Conservation (phyloP, 92 coral and sea anemone species). For the Paramuricea clavata region DNA sequence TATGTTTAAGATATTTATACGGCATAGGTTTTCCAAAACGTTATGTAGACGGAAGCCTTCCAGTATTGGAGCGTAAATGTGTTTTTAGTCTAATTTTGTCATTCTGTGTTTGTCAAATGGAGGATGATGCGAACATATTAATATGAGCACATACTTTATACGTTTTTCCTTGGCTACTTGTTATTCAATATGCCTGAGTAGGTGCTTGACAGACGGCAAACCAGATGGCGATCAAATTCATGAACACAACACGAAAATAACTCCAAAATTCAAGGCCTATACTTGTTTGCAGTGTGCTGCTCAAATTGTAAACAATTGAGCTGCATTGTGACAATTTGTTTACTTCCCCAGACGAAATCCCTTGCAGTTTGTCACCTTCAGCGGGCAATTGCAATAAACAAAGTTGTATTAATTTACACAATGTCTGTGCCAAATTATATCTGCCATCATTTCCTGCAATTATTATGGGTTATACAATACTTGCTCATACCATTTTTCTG, state of each 20-base stretch:
- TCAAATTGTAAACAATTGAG: not conserved
- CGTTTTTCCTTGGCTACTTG: not conserved
- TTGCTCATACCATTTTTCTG: not conserved
- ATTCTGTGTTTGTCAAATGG: not conserved
- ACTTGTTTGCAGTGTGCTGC: not conserved
- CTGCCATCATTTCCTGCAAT: not conserved
- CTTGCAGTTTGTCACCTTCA: not conserved
- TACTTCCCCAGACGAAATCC: not conserved
- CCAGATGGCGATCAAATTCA: conserved; percentile 6
- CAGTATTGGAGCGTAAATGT: not conserved
- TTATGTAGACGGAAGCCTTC: not conserved
- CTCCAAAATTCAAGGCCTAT: not conserved
- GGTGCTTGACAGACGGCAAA: conserved; percentile 9
- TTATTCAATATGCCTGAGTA: conserved; percentile 15
- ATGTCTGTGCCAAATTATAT: not conserved
- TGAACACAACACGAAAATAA: not conserved
- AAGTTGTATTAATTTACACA: not conserved
- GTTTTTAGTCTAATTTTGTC: not conserved
- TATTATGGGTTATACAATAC: not conserved
- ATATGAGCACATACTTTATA: not conserved
- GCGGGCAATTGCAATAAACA: not conserved
- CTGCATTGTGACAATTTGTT: not conserved
- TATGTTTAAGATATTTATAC: not conserved
- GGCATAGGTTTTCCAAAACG: not conserved
- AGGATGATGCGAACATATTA: too few relatives aligned